These are phyloP conservation scores for Anthophora plumipes DNA, from an alignment of 2,888 invertebrate species.

Conservation along the genomic window DNA sequence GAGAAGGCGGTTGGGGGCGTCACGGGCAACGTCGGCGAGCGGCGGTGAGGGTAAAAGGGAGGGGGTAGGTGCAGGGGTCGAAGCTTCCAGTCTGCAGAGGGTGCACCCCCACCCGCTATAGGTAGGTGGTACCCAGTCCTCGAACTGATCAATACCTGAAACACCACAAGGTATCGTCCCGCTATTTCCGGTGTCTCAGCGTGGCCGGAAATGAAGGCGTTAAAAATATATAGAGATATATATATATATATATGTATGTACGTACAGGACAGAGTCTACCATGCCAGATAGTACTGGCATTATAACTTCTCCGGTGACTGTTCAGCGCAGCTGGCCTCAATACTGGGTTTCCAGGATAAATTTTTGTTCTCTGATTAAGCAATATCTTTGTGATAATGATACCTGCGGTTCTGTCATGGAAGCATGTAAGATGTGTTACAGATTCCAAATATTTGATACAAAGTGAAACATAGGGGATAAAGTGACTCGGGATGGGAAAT, in stretches of 20 bases:
- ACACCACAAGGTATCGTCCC: constrained; percentile 84
- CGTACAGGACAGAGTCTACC: constrained; percentile 42
- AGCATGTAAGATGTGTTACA: not conserved
- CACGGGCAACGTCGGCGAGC: constrained; percentile 43
- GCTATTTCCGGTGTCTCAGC: constrained; percentile 83
- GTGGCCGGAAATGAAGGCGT: constrained; percentile 83
- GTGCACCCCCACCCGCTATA: constrained; percentile 60
- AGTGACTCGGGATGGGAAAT: no score
- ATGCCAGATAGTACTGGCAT: constrained; percentile 67
- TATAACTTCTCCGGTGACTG: constrained; percentile 72
- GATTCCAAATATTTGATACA: not conserved
- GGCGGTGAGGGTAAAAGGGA: constrained; percentile 45
- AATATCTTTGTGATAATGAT: not conserved
- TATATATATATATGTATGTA: constrained; percentile 2
- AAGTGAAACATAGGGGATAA: not conserved
- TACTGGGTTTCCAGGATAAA: constrained; percentile 48
- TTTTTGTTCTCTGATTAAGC: constrained; percentile 11
- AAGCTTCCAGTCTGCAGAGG: constrained; percentile 68
- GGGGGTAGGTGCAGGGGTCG: constrained; percentile 61
- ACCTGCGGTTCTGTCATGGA: no score
- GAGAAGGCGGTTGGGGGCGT: constrained; percentile 59
- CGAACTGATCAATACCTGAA: constrained; percentile 85
- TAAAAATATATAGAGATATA: constrained; percentile 81
- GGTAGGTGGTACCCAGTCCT: constrained; percentile 80
- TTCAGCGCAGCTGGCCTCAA: constrained; percentile 60